A percentile compares a stretch with the other conserved stretches of the same genome.
Evolutionary conservation across 2,797 vertebrate species (phyloP).

Genomic region (Yasuhikotakia modesta): DNA sequence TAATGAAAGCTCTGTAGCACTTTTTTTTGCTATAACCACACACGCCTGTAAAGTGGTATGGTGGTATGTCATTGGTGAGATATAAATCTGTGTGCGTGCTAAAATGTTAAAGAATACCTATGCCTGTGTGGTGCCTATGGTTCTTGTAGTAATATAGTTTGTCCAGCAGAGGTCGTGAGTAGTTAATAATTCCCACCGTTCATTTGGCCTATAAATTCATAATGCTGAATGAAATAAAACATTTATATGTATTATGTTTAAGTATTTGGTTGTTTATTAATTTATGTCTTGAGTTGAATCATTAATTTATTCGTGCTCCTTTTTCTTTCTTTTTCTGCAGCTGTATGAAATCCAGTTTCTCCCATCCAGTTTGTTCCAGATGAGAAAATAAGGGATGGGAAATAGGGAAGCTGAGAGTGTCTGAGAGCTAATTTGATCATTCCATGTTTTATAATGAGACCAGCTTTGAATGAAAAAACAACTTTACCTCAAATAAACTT

Average conservation of each 20-base stretch:
- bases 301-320: constrained; percentile 59
- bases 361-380: constrained; percentile 58
- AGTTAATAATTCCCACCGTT: neutral
- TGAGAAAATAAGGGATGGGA: constrained; percentile 53
- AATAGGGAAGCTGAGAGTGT: constrained; percentile 31
- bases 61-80: constrained; percentile 13
- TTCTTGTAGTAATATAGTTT: constrained; percentile 38
- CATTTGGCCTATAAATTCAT: neutral
- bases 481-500: constrained; percentile 69
- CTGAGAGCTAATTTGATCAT: constrained; percentile 36
- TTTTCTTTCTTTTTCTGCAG: constrained; percentile 71
- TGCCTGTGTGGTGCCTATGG: neutral
- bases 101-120: neutral
- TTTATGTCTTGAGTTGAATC: constrained; percentile 29
- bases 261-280: neutral
- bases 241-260: neutral
- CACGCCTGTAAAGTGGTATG: constrained; percentile 6
- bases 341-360: constrained; percentile 73
- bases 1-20: neutral
- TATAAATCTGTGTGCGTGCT: neutral
- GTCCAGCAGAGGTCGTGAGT: constrained; percentile 45
- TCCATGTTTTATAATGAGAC: constrained; percentile 41
- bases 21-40: constrained; percentile 6
- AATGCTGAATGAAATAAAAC: neutral
- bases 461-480: constrained; percentile 46